Percentiles rank a stretch among this genome's conserved stretches.
Conservation (phyloP, 2,113 vertebrate species). For the Octodon degus region DNA sequence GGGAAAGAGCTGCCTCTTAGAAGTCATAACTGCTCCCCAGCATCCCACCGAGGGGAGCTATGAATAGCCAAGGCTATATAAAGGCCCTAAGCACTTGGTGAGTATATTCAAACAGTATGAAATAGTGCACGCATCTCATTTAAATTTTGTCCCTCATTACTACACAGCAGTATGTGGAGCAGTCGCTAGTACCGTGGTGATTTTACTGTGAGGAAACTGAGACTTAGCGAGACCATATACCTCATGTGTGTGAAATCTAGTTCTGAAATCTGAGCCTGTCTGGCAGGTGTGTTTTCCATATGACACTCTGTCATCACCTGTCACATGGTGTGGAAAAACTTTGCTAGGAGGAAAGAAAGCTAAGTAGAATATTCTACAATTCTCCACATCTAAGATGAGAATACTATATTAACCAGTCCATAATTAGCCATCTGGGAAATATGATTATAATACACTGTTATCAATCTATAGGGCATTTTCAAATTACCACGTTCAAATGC, state of each 20-base stretch:
- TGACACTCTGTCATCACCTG: not conserved
- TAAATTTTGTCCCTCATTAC: not conserved
- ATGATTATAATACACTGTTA: not conserved
- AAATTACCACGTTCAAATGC: conserved; percentile 17
- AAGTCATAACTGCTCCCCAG: not conserved
- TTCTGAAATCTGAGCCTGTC: conserved; percentile 23
- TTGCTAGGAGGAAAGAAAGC: conserved; percentile 12
- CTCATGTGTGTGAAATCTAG: not conserved
- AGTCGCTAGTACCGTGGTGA: not conserved
- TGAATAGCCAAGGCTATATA: not conserved
- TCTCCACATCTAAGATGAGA: not conserved
- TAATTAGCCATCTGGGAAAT: not conserved
- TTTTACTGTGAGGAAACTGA: conserved; percentile 71
- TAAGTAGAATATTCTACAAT: not conserved
- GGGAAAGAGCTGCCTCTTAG: not conserved
- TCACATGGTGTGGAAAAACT: conserved; percentile 16
- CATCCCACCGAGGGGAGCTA: not conserved
- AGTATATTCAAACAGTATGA: not conserved
- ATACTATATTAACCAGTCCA: not conserved
- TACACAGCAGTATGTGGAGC: not conserved
- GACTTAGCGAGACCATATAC: not conserved
- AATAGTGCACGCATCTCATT: not conserved
- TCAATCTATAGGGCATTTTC: not conserved
- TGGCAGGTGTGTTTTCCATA: not conserved
- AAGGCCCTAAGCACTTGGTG: conserved; percentile 10